Conservation (phyloP, 2,888 invertebrate species). For the Sesamia inferens region DNA sequence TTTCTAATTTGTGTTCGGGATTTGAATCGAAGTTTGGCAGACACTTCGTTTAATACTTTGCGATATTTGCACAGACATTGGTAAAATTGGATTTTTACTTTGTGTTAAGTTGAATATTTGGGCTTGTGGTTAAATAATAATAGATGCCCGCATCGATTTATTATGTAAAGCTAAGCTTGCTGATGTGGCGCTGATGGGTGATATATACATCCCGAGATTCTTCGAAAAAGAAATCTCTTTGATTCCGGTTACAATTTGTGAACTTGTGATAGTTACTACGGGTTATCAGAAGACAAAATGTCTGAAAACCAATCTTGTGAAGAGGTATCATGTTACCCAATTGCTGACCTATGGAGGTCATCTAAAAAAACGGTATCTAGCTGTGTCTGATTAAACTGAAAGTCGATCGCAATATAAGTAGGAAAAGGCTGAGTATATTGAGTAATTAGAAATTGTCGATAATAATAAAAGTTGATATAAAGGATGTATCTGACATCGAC, state of each 20-base stretch:
- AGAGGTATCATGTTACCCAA: not conserved
- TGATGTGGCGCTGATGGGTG: not conserved
- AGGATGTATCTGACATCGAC: too few species aligned
- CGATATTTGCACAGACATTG: constrained; percentile 40
- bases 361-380: not conserved
- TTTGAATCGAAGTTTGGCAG: constrained; percentile 53
- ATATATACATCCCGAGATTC: too few species aligned
- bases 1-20: constrained; percentile 76
- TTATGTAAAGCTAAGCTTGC: not conserved
- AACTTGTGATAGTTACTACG: not conserved
- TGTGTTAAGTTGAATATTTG: not conserved
- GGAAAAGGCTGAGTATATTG: too few species aligned
- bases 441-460: too few species aligned
- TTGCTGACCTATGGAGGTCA: not conserved
- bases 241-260: not conserved
- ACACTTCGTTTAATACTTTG: constrained; percentile 50
- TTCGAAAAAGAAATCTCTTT: too few species aligned
- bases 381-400: too few species aligned
- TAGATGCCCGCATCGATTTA: not conserved
- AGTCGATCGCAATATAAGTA: too few species aligned
- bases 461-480: too few species aligned
- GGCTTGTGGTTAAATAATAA: not conserved
- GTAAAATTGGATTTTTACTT: constrained; percentile 1
- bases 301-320: not conserved
- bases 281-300: not conserved